Percentiles rank a stretch among this genome's conserved stretches.
Conservation (phyloP, 1,140 invertebrate species). For the Tribolium castaneum region DNA sequence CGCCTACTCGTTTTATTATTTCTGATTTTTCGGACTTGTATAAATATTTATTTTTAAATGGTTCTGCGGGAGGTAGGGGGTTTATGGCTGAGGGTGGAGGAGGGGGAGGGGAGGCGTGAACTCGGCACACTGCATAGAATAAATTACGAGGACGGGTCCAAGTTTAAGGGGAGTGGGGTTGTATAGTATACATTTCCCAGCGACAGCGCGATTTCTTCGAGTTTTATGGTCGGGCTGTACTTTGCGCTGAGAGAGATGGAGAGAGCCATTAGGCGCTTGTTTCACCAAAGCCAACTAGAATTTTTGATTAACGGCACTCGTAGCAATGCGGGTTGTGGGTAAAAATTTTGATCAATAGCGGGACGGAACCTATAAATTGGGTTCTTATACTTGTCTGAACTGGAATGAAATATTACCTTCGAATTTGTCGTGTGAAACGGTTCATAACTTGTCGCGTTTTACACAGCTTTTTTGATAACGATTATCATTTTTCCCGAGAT, state of each 20-base stretch:
- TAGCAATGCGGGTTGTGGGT: conserved; percentile 4
- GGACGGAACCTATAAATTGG: not conserved
- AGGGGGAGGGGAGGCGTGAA: conserved; percentile 13
- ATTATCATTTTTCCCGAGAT: not conserved
- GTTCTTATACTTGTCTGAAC: not conserved
- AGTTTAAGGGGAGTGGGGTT: conserved; percentile 1
- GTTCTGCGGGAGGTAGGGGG: conserved; percentile 11
- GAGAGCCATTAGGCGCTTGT: not conserved
- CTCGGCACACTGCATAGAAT: conserved; percentile 12
- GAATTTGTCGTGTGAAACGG: not conserved
- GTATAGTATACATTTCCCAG: not conserved
- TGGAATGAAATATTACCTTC: not conserved
- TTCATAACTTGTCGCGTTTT: not conserved
- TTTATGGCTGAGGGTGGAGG: not conserved
- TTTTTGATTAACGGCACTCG: not conserved
- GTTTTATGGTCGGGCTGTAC: not conserved
- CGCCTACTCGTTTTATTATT: conserved; percentile 23
- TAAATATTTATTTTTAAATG: conserved; percentile 35
- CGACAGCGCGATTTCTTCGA: not conserved
- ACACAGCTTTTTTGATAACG: not conserved
- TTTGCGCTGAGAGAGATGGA: not conserved
- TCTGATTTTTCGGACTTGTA: not conserved
- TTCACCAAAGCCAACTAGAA: not conserved
- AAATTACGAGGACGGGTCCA: conserved; percentile 19
- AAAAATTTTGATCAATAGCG: conserved; percentile 38